Percentiles rank a stretch among this genome's conserved stretches.
These are phyloP conservation scores for Ailurus styani DNA, from an alignment of 2,113 vertebrate species.

Conservation along the genomic window DNA sequence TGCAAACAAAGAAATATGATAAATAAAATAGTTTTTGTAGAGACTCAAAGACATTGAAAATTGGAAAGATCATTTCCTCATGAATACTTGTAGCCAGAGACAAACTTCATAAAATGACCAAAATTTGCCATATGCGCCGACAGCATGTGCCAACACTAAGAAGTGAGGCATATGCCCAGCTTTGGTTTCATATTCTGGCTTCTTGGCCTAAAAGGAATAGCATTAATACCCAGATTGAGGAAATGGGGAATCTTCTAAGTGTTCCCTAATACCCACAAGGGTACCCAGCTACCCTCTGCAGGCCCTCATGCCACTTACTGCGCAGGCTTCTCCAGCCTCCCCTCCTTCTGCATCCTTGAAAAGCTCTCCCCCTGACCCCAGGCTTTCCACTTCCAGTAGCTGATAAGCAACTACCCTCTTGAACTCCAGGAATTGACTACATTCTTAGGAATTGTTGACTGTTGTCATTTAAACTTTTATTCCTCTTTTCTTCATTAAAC, in stretches of 20 bases:
- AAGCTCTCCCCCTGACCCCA: background rate
- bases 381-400: background rate
- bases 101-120: background rate
- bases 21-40: background rate
- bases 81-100: background rate
- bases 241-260: background rate
- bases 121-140: background rate
- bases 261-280: accelerated
- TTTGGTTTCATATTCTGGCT: background rate
- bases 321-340: accelerated
- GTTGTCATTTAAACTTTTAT: background rate
- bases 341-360: background rate
- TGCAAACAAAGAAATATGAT: background rate
- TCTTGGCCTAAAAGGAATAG: background rate
- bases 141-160: background rate
- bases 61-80: background rate
- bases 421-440: background rate
- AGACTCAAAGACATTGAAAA: background rate
- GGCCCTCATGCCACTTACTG: accelerated
- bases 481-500: background rate
- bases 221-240: background rate
- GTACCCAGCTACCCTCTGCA: background rate
- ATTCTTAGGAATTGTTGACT: background rate
- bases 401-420: background rate
- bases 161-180: background rate